These are phyloP conservation scores for Limosa lapponica DNA, from an alignment of 2,797 vertebrate species.

Conservation along the genomic window DNA sequence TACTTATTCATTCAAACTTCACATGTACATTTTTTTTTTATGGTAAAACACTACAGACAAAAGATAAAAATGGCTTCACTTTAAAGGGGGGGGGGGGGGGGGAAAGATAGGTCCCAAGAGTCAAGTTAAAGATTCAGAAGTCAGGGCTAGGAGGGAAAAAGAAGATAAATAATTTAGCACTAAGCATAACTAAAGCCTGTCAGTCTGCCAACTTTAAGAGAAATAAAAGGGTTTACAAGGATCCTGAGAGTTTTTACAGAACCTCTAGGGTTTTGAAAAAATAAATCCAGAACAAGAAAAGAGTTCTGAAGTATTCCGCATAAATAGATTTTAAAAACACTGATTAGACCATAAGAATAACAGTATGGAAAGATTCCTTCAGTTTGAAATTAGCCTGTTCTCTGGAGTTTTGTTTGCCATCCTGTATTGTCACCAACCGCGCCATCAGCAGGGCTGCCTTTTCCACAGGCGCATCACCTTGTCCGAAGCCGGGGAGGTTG, in stretches of 20 bases:
- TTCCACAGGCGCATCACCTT: not conserved
- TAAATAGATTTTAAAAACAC: conserved; percentile 26
- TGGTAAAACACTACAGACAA: conserved; percentile 56
- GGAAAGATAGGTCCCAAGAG: conserved; percentile 47
- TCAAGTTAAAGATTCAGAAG: conserved; percentile 69
- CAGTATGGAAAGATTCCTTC: not conserved
- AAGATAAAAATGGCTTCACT: conserved; percentile 60
- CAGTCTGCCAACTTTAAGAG: conserved; percentile 72
- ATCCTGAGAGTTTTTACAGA: conserved; percentile 72
- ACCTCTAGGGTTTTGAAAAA: conserved; percentile 70
- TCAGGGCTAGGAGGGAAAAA: conserved; percentile 52
- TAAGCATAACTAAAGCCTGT: conserved; percentile 74
- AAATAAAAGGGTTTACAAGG: conserved; percentile 74
- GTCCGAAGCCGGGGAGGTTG: not conserved
- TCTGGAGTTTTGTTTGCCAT: not conserved
- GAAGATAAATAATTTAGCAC: conserved; percentile 77
- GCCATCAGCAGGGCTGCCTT: not conserved
- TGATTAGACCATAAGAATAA: conserved; percentile 11
- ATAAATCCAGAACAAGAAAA: conserved; percentile 57
- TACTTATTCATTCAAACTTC: not conserved
- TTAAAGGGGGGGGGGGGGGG: not conserved
- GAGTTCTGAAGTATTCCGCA: conserved; percentile 48
- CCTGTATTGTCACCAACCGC: not conserved
- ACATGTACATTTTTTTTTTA: not conserved
- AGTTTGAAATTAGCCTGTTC: not conserved